Percentiles rank a stretch among this genome's conserved stretches.
Evolutionary conservation across 2,113 vertebrate species (phyloP).

Genomic region (Colistium nudipinnis): DNA sequence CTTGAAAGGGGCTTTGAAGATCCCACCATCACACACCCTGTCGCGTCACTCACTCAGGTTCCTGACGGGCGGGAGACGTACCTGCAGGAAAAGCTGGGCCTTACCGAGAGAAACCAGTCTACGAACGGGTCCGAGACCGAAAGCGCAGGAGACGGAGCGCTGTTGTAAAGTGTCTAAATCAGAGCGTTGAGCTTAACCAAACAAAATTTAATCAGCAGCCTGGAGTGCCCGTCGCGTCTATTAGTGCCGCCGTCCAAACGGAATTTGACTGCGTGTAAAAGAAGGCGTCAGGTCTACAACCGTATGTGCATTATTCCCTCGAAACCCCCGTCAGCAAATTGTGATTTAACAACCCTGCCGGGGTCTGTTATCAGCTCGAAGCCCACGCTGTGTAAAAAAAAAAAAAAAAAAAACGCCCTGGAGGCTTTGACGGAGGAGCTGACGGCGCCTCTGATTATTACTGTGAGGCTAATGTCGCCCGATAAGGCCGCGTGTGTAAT

Average conservation of each 20-base stretch:
- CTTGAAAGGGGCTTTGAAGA: constrained; percentile 74
- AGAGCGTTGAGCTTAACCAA: constrained; percentile 9
- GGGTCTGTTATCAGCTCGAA: constrained; percentile 70
- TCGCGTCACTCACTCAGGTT: not conserved
- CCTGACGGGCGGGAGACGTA: not conserved
- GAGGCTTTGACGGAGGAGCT: constrained; percentile 65
- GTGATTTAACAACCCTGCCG: constrained; percentile 70
- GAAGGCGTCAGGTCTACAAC: constrained; percentile 63
- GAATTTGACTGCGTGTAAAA: constrained; percentile 47
- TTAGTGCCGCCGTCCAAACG: constrained; percentile 44
- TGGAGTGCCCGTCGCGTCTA: constrained; percentile 23
- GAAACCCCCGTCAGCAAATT: constrained; percentile 72
- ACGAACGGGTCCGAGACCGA: not conserved
- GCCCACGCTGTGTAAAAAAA: constrained; percentile 61
- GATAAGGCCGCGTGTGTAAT: constrained; percentile 80
- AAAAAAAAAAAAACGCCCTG: too few relatives aligned
- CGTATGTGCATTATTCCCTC: constrained; percentile 55
- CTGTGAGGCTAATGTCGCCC: constrained; percentile 74
- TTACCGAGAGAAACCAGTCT: not conserved
- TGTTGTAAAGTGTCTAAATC: constrained; percentile 18
- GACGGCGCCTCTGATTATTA: constrained; percentile 69
- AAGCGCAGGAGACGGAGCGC: not conserved
- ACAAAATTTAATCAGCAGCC: constrained; percentile 10
- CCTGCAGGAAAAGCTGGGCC: constrained; percentile 1
- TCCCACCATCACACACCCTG: constrained; percentile 22